Evolutionary conservation across 2,113 vertebrate genomes (phyloP).

Genomic region (Sphyrna mokarran): DNA sequence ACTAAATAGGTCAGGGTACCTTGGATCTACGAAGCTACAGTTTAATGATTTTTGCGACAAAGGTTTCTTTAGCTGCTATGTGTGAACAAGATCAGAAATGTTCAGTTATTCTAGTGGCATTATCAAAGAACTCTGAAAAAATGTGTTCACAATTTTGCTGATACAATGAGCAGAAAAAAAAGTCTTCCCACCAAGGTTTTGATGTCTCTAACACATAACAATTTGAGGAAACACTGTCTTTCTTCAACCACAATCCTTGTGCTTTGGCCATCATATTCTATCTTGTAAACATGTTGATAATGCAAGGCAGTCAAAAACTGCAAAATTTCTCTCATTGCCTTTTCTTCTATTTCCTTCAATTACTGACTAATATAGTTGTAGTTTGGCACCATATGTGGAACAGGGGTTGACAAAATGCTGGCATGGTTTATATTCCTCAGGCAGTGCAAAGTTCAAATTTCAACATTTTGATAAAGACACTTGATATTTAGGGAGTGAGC

Average conservation of each 20-base stretch:
- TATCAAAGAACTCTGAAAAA: not conserved
- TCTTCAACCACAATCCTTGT: not conserved
- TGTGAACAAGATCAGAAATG: not conserved
- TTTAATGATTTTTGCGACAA: not conserved
- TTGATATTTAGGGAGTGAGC: not conserved
- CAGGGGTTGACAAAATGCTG: not conserved
- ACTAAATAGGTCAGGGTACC: not conserved
- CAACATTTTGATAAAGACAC: not conserved
- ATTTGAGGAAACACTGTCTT: not conserved
- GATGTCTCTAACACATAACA: not conserved
- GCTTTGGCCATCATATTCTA: not conserved
- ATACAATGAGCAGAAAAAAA: not conserved
- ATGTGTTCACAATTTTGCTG: not conserved
- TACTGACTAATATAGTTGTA: not conserved
- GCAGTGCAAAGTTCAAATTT: not conserved
- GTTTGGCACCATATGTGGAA: not conserved
- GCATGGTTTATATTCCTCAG: not conserved
- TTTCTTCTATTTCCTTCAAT: not conserved
- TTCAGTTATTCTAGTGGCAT: not conserved
- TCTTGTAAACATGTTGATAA: not conserved
- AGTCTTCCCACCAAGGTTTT: not conserved
- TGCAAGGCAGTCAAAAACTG: not conserved
- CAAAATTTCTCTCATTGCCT: not conserved
- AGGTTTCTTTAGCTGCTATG: not conserved
- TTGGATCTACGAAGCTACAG: not conserved